Base-by-base conservation (phyloP, 1,140 invertebrate genomes). In the Ericerus pela region DNA sequence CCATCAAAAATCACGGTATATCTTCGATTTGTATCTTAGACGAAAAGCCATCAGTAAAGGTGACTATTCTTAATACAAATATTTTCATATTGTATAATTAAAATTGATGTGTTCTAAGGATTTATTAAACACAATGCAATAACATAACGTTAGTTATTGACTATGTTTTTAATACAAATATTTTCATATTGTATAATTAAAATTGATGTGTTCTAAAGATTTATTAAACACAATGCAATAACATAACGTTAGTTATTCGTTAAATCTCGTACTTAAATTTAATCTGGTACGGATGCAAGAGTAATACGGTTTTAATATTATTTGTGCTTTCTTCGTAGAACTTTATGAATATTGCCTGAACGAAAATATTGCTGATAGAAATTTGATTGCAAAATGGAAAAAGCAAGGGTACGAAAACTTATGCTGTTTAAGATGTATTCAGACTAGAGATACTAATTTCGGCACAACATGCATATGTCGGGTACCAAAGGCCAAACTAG, bases 331-430 rank as follows among this genome's bases (percentile, higher is more conserved):
- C 63, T 73, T 41, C 77, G 54, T 68, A 82, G 95, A 99, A 70
- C 69, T 99, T 0, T 99, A 99, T 67, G 92, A 99, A 54, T 99
- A 93, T 66, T 99, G 95, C 63, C 65, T 99, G 1, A 89, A 92
- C 63, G 92, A 98, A 70, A 94, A 94, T 66, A 94, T 99, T 59
- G 96, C 96, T 0, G 96, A 99, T 69, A 84, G 82, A 59, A 96
- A 97, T 68, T 72, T 99, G 1, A 99, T 99, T 64, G 96, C 96
- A 0, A 99, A 99, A 69, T 99, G 96, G 96, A 99, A 99, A 69
- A 99, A 99, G 70, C 88, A 92, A 61, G 96, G 96, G 0, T 99
- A 98, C 74, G 96, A 99, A 72, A 99, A 98, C 69, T 72, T 99
- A 4, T 99, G 96, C 66, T 99, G 96, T 69, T 72, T 99, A n/a